Evolutionary conservation across 1,140 invertebrate genomes (phyloP), one percentile per base, ranked within the genome.

Genomic region (Pachyrhynchus sulphureomaculatus): DNA sequence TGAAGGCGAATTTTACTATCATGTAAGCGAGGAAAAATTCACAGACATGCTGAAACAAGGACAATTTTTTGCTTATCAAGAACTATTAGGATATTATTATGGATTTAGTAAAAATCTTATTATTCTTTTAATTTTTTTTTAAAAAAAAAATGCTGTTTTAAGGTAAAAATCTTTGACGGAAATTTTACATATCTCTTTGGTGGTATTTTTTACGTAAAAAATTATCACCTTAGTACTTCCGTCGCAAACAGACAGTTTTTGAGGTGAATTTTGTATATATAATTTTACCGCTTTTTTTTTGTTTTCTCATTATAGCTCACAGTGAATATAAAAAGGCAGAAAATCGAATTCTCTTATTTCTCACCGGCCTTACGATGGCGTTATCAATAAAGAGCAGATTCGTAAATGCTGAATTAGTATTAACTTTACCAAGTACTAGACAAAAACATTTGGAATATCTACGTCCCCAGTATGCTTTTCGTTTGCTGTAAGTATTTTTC

Each of bases 1-100:
- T 2, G 51, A 67, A 4, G 65, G 63, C 12, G 62, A 55, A 32
- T 17, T 59, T n/a, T 72, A 64, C 44, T 60, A 71, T 56, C 68
- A 64, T 39, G 52, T 72, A 17, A 15, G 23, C 6, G 37, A 59
- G 5, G 37, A 62, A 24, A 18, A 48, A 4, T 72, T 72, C 36
- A 33, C 49, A 21, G 23, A 34, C 15, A 63, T 72, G 64, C 13
- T 67, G 8, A 47, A 59, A 29, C 62, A 64, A n/a, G 71, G 68
- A 1, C 45, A 70, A 23, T 71, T 72, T 42, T 26, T 69, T 1
- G 58, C 66, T 2, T 61, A 61, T 8, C 58, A 65, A n/a, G 64
- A 71, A 55, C 33, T 56, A 17, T 53, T 68, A 1, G 69, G 69
- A 13, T 34, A 63, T 26, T 58, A 15, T 23, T 72, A 64, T 49